Percentiles rank a stretch among this genome's conserved stretches.
Conservation (phyloP, 2,797 vertebrate genomes). For the Lacerta bilineata region DNA sequence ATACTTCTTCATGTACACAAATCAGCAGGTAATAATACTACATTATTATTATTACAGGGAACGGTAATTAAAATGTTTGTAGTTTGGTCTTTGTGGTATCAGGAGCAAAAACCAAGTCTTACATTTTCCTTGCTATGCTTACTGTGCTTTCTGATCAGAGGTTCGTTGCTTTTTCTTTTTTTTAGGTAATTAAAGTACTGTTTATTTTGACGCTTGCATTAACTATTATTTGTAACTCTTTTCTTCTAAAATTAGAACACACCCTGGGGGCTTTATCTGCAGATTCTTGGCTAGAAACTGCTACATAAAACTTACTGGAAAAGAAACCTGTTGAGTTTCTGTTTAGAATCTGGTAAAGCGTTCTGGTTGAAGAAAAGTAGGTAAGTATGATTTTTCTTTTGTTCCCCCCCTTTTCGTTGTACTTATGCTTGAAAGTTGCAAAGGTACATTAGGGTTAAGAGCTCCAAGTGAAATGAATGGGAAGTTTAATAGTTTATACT, state of each 20-base stretch:
- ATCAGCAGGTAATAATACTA: conserved; percentile 14
- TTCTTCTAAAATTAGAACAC: conserved; percentile 43
- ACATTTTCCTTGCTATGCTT: conserved; percentile 7
- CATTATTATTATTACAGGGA: conserved; percentile 17
- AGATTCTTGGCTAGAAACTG: conserved; percentile 56
- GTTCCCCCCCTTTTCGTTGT: conserved; percentile 35
- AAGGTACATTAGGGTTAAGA: not conserved
- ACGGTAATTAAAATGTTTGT: conserved; percentile 31
- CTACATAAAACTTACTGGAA: conserved; percentile 1
- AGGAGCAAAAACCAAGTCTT: conserved; percentile 31
- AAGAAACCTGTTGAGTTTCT: conserved; percentile 45
- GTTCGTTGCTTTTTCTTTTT: conserved; percentile 42
- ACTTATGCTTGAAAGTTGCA: not conserved
- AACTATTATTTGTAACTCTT: conserved; percentile 55
- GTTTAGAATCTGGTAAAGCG: conserved; percentile 40
- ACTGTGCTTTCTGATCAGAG: conserved; percentile 17
- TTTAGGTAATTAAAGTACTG: conserved; percentile 57
- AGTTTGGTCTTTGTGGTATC: not conserved
- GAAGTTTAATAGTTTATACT: not conserved
- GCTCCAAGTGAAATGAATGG: not conserved
- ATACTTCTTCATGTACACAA: conserved; percentile 15
- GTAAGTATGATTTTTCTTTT: conserved; percentile 73
- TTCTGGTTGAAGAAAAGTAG: conserved; percentile 46
- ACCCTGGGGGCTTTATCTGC: conserved; percentile 55
- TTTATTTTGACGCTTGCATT: conserved; percentile 42